Conservation (phyloP, 2,888 invertebrate species). For the Drosophila kambysellisi region DNA sequence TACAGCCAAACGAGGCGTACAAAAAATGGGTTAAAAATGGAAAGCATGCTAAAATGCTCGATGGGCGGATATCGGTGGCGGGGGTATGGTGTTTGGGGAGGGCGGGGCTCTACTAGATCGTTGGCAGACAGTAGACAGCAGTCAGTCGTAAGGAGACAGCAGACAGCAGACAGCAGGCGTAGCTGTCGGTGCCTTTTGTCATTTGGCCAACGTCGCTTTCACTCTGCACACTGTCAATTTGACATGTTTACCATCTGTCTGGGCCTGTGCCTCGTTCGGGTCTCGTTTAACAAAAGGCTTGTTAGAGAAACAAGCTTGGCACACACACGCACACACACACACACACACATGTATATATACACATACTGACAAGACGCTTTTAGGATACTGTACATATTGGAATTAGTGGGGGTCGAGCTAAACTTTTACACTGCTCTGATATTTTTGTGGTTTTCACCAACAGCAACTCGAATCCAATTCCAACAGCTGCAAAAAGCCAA, state of each 20-base stretch:
- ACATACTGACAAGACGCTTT: slow-evolving; percentile 38
- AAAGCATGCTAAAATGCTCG: slow-evolving; percentile 34
- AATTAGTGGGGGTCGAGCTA: slow-evolving; percentile 32
- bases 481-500: slow-evolving; percentile 13
- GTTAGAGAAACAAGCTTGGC: slow-evolving; percentile 54
- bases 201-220: slow-evolving; percentile 72
- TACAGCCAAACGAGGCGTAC: slow-evolving; percentile 50
- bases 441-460: slow-evolving; percentile 48
- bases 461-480: slow-evolving; percentile 16
- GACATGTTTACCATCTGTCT: slow-evolving; percentile 82
- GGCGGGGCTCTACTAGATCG: background rate
- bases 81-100: no score
- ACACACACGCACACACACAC: background rate
- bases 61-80: slow-evolving; percentile 13
- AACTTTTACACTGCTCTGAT: slow-evolving; percentile 53
- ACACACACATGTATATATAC: background rate
- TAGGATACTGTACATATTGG: slow-evolving; percentile 24
- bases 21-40: slow-evolving; percentile 71
- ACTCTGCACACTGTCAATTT: slow-evolving; percentile 76
- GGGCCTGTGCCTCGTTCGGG: slow-evolving; percentile 47
- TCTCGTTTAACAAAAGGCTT: slow-evolving; percentile 72
- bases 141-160: slow-evolving; percentile 6
- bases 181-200: slow-evolving; percentile 66
- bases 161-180: slow-evolving; percentile 24
- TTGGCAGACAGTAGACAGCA: slow-evolving; percentile 7